Conservation (phyloP, 2,888 invertebrate genomes). For the Chalcosyrphus nemorum region DNA sequence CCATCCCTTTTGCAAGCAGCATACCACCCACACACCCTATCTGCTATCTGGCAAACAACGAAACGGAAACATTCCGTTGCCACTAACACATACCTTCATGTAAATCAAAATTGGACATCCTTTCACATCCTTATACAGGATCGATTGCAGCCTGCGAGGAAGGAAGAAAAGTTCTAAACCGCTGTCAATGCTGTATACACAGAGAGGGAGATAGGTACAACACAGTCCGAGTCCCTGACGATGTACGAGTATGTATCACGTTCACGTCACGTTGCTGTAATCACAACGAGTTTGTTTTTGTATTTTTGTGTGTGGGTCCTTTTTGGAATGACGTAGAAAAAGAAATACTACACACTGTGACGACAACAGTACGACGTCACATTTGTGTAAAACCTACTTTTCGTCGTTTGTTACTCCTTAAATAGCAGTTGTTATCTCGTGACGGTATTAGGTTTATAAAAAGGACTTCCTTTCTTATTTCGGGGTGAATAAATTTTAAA, state of each 20-base stretch:
- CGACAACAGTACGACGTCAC: constrained; percentile 3
- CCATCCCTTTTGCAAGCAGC: neutral
- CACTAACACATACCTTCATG: constrained; percentile 20
- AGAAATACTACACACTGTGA: neutral
- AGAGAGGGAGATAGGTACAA: neutral
- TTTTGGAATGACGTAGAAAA: constrained; percentile 3
- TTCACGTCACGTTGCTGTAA: neutral
- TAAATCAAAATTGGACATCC: constrained; percentile 42
- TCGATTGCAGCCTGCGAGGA: constrained; percentile 27
- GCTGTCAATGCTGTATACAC: no score
- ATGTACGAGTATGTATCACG: no score
- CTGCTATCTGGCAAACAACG: neutral
- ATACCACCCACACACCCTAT: neutral
- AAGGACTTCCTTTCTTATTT: neutral
- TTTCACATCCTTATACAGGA: constrained; percentile 11
- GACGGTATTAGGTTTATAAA: neutral
- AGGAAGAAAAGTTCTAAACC: neutral
- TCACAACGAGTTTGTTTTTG: neutral
- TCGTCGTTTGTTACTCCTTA: neutral
- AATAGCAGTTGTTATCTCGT: neutral
- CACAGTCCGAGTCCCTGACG: no score
- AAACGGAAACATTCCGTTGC: constrained; percentile 8
- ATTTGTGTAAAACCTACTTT: constrained; percentile 1
- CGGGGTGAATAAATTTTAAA: neutral
- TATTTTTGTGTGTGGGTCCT: neutral